Percentiles rank a stretch among this genome's conserved stretches.
phyloP scores from a whole-genome alignment of 2,888 invertebrate genomes.

The Falcaria lacertinaria region DNA sequence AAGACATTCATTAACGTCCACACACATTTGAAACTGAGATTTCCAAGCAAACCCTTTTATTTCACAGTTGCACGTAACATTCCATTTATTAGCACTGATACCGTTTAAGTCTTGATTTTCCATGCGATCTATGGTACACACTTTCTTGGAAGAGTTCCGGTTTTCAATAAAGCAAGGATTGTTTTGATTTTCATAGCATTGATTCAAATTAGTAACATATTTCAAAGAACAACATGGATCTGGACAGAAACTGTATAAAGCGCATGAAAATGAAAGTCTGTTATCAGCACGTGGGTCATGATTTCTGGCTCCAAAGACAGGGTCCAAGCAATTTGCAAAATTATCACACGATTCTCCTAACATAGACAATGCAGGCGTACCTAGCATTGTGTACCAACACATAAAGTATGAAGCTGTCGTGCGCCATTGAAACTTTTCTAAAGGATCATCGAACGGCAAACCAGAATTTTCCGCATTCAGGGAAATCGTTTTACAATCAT shows the following conservation, averaged over 20 bases:
- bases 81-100: slow-evolving; percentile 79
- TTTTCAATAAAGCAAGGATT: slow-evolving; percentile 78
- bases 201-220: slow-evolving; percentile 48
- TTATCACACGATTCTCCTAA: slow-evolving; percentile 81
- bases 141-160: slow-evolving; percentile 3
- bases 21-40: slow-evolving; percentile 80
- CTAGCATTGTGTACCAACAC: slow-evolving; percentile 83
- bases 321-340: slow-evolving; percentile 78
- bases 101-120: slow-evolving; percentile 67
- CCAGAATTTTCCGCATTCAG: slow-evolving; percentile 60
- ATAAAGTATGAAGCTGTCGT: slow-evolving; percentile 82
- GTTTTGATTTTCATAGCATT: slow-evolving; percentile 57
- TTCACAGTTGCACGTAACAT: slow-evolving; percentile 79
- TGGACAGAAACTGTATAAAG: slow-evolving; percentile 83
- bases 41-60: slow-evolving; percentile 77
- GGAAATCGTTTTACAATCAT: slow-evolving; percentile 66
- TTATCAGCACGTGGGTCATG: slow-evolving; percentile 80
- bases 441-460: slow-evolving; percentile 76
- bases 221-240: slow-evolving; percentile 81
- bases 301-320: slow-evolving; percentile 55
- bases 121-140: slow-evolving; percentile 47
- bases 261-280: slow-evolving; percentile 75
- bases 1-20: slow-evolving; percentile 82
- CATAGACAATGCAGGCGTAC: slow-evolving; percentile 65
- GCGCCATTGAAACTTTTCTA: slow-evolving; percentile 82